Base-by-base conservation (phyloP, 1,140 invertebrate genomes). In the Pseudomyrmex pallidus region DNA sequence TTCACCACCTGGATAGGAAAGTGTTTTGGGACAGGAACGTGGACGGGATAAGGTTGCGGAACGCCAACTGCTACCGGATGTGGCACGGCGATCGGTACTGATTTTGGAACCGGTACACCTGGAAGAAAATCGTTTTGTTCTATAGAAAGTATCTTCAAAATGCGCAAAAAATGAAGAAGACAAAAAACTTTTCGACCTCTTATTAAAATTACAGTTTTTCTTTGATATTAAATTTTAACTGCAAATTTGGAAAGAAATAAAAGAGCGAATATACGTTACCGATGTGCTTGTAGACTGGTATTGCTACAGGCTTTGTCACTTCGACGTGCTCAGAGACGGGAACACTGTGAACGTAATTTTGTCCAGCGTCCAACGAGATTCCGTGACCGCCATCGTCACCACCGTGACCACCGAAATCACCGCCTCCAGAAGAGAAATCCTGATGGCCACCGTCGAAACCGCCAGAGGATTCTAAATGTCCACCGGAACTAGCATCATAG, bases 251-350 rank as follows among this genome's bases (percentile, higher is more conserved):
- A 1, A 9, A 48, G 1, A 5, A 17, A 10, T 66, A 17, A 7
- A 35, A 35, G 35, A 35, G 35, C 4, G 12, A 64, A 22, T 17
- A 17, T 44, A 85, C 90, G 20, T 91, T 91, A 94, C 96, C 96
- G 15, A 97, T 95, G 88, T 97, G 96, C 90, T 97, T 96, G 90
- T 96, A 96, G 62, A 96, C 94, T 66, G 96, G 96, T 57, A 97
- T 94, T 13, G 96, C 94, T 12, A 97, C 95, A 59, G 96, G 96
- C 89, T 96, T 96, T 52, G 96, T 96, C 50, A 97, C 96, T 92
- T 97, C 96, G 22, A 96, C 95, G 68, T 97, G 96, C 88, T 97
- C 96, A 13, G 96, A 95, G 7, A 97, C 95, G 7, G 96, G 95
- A 66, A 96, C 90, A 87, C 95, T 94, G 54, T 96, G 93, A 54